phyloP scores from a whole-genome alignment of 2,113 vertebrate species.

The Prietella phreatophila region DNA sequence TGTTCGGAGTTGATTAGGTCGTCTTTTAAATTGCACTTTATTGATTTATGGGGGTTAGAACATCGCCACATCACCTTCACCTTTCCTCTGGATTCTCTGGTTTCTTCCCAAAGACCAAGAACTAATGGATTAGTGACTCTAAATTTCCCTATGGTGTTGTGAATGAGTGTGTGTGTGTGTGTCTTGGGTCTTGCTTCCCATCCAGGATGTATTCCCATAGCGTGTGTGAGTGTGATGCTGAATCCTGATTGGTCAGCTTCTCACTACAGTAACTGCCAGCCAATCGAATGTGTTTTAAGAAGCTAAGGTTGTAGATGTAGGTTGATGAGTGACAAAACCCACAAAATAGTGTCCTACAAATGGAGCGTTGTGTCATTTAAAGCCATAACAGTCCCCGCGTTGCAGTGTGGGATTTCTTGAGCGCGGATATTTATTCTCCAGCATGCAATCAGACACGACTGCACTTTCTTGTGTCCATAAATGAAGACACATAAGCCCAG shows the following conservation, averaged over 20 bases:
- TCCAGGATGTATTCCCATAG: too few relatives aligned
- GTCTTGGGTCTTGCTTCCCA: not conserved
- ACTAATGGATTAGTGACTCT: not conserved
- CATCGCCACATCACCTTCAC: too few relatives aligned
- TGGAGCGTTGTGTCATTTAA: not conserved
- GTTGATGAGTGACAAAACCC: not conserved
- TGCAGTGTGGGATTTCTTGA: slow-evolving; percentile 6
- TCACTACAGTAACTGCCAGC: not conserved
- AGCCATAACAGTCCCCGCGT: not conserved
- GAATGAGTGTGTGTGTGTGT: not conserved
- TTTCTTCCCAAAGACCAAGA: not conserved
- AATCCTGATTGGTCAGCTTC: not conserved
- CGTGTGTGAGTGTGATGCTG: not conserved
- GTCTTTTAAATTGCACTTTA: not conserved
- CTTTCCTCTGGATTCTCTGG: not conserved
- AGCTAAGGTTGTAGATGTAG: not conserved
- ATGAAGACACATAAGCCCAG: not conserved
- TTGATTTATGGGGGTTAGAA: not conserved
- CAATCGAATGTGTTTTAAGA: not conserved
- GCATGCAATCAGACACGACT: not conserved
- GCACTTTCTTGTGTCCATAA: not conserved
- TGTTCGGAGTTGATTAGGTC: not conserved
- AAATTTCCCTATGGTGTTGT: not conserved
- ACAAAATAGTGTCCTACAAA: not conserved
- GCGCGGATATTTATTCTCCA: not conserved